Percentiles rank a stretch among this genome's conserved stretches.
These are phyloP conservation scores for Pachliopta kotzebuea DNA, from an alignment of 2,888 invertebrate species.

Conservation along the genomic window DNA sequence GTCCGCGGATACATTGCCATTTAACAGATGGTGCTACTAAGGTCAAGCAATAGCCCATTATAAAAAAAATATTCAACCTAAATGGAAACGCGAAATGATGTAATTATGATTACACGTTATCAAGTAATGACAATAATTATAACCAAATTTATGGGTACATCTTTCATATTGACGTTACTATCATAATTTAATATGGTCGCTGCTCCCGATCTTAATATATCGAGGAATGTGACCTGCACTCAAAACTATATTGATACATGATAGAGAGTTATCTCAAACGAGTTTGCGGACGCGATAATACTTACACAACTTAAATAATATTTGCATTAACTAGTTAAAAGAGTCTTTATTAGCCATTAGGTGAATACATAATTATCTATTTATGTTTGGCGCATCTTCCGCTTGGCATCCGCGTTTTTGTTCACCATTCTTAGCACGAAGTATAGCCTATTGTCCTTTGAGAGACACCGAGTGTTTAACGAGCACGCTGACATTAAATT, in stretches of 20 bases:
- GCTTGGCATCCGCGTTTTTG: slow-evolving; percentile 30
- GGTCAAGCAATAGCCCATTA: too few species aligned
- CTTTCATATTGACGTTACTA: neutral
- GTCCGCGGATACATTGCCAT: too few species aligned
- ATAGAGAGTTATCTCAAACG: slow-evolving; percentile 4
- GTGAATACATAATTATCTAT: slow-evolving; percentile 30
- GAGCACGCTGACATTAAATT: slow-evolving; percentile 21
- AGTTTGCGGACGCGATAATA: slow-evolving; percentile 13
- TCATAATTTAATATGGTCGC: neutral
- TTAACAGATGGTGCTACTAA: too few species aligned
- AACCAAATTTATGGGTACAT: too few species aligned
- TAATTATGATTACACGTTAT: too few species aligned
- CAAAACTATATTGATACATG: slow-evolving; percentile 3
- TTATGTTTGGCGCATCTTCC: slow-evolving; percentile 28
- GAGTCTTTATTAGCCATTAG: slow-evolving; percentile 19
- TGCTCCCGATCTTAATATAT: neutral
- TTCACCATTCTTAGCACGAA: slow-evolving; percentile 28
- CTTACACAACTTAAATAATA: slow-evolving; percentile 9
- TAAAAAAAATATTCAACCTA: too few species aligned
- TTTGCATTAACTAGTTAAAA: slow-evolving; percentile 14
- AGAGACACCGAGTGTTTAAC: slow-evolving; percentile 20
- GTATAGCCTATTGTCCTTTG: slow-evolving; percentile 30
- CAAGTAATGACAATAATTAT: neutral
- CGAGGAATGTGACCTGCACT: slow-evolving; percentile 5
- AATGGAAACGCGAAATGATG: too few species aligned